Evolutionary conservation across 2,888 invertebrate genomes (phyloP), one percentile per base, ranked within the genome.

Genomic region (Pristionchus mayeri): DNA sequence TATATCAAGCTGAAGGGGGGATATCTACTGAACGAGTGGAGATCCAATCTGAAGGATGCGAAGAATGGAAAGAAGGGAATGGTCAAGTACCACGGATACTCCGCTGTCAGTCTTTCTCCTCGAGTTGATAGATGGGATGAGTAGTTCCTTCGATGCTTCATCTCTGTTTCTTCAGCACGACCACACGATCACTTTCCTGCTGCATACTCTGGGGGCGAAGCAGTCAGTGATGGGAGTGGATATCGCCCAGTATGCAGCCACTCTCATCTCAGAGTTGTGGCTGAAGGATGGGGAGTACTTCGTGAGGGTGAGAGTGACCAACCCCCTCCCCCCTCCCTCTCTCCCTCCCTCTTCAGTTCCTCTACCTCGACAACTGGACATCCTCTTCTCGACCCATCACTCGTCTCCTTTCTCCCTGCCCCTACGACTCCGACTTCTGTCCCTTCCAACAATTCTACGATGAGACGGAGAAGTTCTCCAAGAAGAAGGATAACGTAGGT

Each of bases 21-120:
- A 54, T 80, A 54, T 54, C 80, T 80, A 2, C 54, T 80, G 34
- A 54, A 80, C 37, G 80, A 80, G 18, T 80, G 80, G 80, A 57
- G 52, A 30, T n/a, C 37, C 3, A 80, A 80, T n/a, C 37, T 80
- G 34, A 24, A 80, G 21, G 24, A 27, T n/a, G 44, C 24, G 21
- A 30, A 13, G 54, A 48, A 27, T 2, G 7, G 21, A n/a, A 37
- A 30, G 34, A 54, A 24, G n/a, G 34, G 54, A 80, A 37, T 30
- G 24, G n/a, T 52, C 80, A 52, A 80, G n/a, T 80, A 54, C 13
- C 80, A 80, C 9, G 40, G 24, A 34, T 57, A 80, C 34, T 80
- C 80, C 13, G 57, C 80, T 7, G 80, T 54, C 2, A 34, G 52
- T 30, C 13, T 2, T 9, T 54, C 21, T 21, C 21, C 6, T 18